phyloP scores from a whole-genome alignment of 2,888 invertebrate species.

The Heliconius aoede region DNA sequence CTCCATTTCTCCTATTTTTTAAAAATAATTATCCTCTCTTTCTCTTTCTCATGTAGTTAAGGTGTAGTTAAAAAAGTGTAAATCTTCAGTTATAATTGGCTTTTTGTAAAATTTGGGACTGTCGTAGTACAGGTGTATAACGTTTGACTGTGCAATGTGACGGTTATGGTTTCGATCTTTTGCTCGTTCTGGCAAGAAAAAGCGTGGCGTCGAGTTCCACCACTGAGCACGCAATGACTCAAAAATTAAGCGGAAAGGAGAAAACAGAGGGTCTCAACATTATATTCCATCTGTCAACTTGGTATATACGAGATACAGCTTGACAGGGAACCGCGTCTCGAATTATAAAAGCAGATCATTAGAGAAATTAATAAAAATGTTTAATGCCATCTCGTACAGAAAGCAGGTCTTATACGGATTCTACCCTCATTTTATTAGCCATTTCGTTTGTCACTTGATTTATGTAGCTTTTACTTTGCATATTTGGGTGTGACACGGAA shows the following conservation, averaged over 20 bases:
- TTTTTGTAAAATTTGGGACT: too few relatives aligned
- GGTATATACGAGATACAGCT: background rate
- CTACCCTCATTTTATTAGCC: slow-evolving; percentile 57
- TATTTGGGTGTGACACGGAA: slow-evolving; percentile 48
- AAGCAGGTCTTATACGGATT: background rate
- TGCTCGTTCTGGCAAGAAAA: background rate
- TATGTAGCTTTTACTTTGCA: slow-evolving; percentile 52
- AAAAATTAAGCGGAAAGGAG: background rate
- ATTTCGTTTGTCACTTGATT: slow-evolving; percentile 61
- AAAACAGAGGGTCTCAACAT: too few relatives aligned
- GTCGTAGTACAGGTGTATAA: too few relatives aligned
- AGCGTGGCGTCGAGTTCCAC: background rate
- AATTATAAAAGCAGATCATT: background rate
- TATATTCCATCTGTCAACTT: background rate
- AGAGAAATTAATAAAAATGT: background rate
- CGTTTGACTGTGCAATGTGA: too few relatives aligned
- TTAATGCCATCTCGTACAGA: slow-evolving; percentile 18
- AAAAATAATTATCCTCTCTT: too few relatives aligned
- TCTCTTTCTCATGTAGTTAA: too few relatives aligned
- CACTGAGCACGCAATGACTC: background rate
- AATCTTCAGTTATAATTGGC: too few relatives aligned
- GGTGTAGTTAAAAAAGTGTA: too few relatives aligned
- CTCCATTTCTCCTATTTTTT: too few relatives aligned
- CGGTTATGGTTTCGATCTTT: too few relatives aligned
- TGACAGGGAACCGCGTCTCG: background rate